Evolutionary conservation across 2,113 vertebrate genomes (phyloP).

Genomic region (Hemichromis elongatus): DNA sequence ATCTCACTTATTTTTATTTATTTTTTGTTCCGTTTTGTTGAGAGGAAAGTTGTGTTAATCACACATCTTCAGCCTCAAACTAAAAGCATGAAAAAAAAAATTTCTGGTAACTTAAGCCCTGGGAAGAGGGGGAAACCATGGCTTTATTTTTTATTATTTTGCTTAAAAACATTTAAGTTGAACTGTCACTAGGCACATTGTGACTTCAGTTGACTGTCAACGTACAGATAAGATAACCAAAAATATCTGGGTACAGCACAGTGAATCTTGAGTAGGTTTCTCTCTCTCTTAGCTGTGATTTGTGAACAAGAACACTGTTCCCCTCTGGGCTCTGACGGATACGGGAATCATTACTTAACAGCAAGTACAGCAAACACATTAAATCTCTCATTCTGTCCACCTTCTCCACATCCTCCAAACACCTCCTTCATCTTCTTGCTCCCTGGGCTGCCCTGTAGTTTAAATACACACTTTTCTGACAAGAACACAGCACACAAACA

Average conservation of each 20-base stretch:
- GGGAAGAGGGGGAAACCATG: neutral
- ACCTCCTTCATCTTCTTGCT: constrained; percentile 19
- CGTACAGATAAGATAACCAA: neutral
- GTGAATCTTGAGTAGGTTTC: neutral
- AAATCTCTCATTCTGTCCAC: constrained; percentile 31
- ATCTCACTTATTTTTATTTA: neutral
- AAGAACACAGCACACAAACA: constrained; percentile 12
- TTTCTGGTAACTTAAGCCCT: neutral
- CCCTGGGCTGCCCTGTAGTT: constrained; percentile 48
- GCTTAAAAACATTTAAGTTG: neutral
- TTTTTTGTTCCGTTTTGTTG: neutral
- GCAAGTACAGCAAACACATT: constrained; percentile 48
- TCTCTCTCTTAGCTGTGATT: neutral
- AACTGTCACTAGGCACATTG: neutral
- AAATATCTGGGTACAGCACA: neutral
- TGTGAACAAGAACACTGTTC: constrained; percentile 27
- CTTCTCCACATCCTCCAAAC: neutral
- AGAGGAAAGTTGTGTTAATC: neutral
- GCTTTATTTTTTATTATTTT: neutral
- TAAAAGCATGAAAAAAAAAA: neutral
- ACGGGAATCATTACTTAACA: constrained; percentile 50
- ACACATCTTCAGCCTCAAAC: neutral
- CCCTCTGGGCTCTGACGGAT: constrained; percentile 11
- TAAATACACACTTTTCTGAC: constrained; percentile 67
- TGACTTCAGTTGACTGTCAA: neutral